Evolutionary conservation across 2,888 invertebrate species (phyloP).

Genomic region (Phengaris arion): DNA sequence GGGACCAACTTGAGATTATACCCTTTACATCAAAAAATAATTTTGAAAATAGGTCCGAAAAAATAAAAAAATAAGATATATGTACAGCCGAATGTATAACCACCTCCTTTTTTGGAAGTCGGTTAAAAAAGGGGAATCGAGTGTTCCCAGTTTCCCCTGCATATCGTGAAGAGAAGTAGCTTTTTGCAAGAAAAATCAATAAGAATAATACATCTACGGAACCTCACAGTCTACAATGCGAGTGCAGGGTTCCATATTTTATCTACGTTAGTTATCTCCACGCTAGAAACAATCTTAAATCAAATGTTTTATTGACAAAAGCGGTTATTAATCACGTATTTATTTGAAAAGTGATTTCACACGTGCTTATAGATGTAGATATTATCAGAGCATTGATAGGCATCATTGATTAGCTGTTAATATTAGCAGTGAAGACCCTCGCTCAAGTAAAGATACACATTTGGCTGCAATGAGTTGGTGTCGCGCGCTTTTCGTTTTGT

Average conservation of each 20-base stretch:
- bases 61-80: too few species aligned
- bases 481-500: slow-evolving; percentile 15
- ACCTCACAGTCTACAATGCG: neutral
- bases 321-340: slow-evolving; percentile 35
- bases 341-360: slow-evolving; percentile 27
- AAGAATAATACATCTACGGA: neutral
- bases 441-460: neutral
- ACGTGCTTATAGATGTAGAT: slow-evolving; percentile 35
- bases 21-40: too few species aligned
- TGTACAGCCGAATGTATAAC: too few species aligned
- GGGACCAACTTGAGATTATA: too few species aligned
- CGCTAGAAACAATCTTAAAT: slow-evolving; percentile 14
- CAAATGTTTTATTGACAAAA: neutral
- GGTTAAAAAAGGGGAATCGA: too few species aligned
- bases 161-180: too few species aligned
- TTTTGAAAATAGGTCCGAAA: too few species aligned
- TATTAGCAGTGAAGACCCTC: slow-evolving; percentile 20
- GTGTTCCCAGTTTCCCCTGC: too few species aligned
- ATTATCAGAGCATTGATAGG: slow-evolving; percentile 34
- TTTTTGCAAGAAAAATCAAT: too few species aligned
- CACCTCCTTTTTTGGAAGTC: too few species aligned
- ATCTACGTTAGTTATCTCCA: neutral
- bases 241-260: neutral
- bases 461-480: slow-evolving; percentile 8
- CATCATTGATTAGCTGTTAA: neutral